Conservation (phyloP, 23 tunicate genomes). For the Botrylloides violaceus region DNA sequence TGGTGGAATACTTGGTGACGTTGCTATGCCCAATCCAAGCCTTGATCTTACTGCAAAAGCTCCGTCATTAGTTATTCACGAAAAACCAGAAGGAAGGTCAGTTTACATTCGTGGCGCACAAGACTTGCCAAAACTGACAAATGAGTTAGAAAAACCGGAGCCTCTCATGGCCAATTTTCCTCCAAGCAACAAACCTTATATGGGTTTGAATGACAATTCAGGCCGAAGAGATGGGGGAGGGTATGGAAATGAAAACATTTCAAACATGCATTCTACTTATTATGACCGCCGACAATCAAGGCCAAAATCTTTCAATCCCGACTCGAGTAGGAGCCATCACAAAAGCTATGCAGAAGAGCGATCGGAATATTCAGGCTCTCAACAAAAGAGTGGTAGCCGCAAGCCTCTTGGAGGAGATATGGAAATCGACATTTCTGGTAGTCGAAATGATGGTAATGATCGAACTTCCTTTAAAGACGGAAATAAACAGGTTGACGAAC, state of each 20-base stretch:
- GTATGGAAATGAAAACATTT: not conserved
- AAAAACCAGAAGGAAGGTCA: constrained; percentile 26
- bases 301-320: not conserved
- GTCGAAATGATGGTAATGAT: not conserved
- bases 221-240: not conserved
- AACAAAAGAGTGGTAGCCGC: not conserved
- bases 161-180: constrained; percentile 15
- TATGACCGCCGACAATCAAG: constrained; percentile 1
- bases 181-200: not conserved
- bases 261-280: not conserved
- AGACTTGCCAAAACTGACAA: constrained; percentile 21
- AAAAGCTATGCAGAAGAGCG: not conserved
- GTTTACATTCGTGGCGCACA: constrained; percentile 28
- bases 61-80: constrained; percentile 19
- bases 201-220: not conserved
- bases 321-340: not conserved
- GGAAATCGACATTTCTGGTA: not conserved
- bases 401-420: not conserved
- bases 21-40: constrained; percentile 33
- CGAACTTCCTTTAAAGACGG: not conserved
- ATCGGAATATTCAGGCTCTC: not conserved
- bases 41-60: constrained; percentile 11
- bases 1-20: constrained; percentile 62
- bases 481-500: not conserved
- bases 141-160: constrained; percentile 14